Evolutionary conservation across 2,797 vertebrate species (phyloP), one percentile per base, ranked within the genome.

Genomic region (Gallinago stenura): DNA sequence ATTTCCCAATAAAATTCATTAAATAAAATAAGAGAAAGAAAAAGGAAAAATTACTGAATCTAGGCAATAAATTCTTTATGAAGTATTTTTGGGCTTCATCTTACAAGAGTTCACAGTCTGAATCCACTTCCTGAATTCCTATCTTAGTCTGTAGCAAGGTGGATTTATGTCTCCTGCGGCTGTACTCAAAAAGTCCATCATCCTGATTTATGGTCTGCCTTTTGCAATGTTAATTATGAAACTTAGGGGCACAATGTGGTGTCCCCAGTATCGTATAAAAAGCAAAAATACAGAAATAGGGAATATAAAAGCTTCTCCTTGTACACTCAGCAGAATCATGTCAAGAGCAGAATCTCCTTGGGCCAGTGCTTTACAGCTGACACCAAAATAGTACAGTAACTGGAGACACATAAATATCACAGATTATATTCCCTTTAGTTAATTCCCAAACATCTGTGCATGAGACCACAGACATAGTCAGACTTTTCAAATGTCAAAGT

Each of bases 311-410:
- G 30, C 3, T 12, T 64, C 22, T 94, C 13, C n/a, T 53, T 69
- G 10, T 83, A n/a, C 19, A 25, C 19, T 86, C 35, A 82, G 39
- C 39, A 69, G 65, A 93, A 60, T 56, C 28, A 57, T 8, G 12
- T 16, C 51, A 87, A 80, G 22, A 58, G 25, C 69, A 71, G 15
- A 6, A 71, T 71, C 15, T 80, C 10, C 13, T 39, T 87, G 76
- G 76, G 53, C 57, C 45, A 20, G 37, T 66, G 84, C 35, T 89
- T 50, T 61, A 54, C 16, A 92, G 71, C 57, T 73, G 60, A 66
- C 45, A 91, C 75, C 33, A 80, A 87, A 92, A 87, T 71, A 92
- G 54, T 45, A 51, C 58, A 53, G 94, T 66, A 93, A 96, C 85
- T 73, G 56, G 43, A 87, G 80, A 64, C 31, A 71, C 45, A 90